Evolutionary conservation across 2,888 invertebrate genomes (phyloP), one percentile per base, ranked within the genome.

Genomic region (Saturnia japonica): DNA sequence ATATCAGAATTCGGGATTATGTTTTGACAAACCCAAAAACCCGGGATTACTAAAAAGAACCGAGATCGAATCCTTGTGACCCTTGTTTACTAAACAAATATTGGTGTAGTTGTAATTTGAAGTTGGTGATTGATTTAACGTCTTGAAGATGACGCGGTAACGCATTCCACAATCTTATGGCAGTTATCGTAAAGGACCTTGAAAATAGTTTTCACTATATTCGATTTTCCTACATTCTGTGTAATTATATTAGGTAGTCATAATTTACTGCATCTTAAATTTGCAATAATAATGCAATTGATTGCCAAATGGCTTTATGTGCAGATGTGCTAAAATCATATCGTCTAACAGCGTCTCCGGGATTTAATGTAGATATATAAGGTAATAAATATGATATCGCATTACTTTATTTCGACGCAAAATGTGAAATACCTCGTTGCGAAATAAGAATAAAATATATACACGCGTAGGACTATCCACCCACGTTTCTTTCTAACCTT

Each of bases 401-500:
- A 25, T 57, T 57, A 57, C 57, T 57, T 57, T 57, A 12, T 28
- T 57, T 14, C 25, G 25, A 57, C 3, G 14, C 4, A 57, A 57
- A 57, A 57, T 57, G 19, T 25, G 54, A 11, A 54, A 22, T 7
- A 54, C 22, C n/a, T n/a, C 25, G 14, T 25, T 54, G 9, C 9
- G 25, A 25, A 57, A 57, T 64, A 12, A 40, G 40, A 64, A 64
- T 40, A 64, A 64, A 40, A 40, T 11, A 34, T 7, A 9, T 64
- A 75, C 70, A 14, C 34, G 47, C 19, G 22, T 67, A 69, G 60
- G 40, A 43, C 64, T 70, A 70, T 72, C 72, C 71, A 74, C 76
- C 72, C 66, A 75, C 72, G 69, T 68, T 67, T 72, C 72, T 68
- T 67, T 72, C 72, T 78, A 75, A 85, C 82, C 87, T 85, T 79